Percentiles rank a stretch among this genome's conserved stretches.
phyloP scores from a whole-genome alignment of 2,113 vertebrate genomes.

The Sclerurus mexicanus region DNA sequence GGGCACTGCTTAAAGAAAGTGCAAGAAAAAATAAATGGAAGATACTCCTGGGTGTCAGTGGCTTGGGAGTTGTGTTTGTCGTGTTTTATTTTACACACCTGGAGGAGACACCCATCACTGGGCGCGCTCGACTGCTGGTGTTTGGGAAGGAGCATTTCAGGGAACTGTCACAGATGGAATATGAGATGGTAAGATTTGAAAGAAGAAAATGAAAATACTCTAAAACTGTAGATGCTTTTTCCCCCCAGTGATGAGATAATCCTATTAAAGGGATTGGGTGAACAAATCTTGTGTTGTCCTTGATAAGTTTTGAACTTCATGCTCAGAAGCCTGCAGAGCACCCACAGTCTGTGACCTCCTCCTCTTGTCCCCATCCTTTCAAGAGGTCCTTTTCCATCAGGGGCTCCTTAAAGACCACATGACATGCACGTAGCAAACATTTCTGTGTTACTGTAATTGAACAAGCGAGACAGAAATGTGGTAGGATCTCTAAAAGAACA shows the following conservation, averaged over 20 bases:
- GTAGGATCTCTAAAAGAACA: not conserved
- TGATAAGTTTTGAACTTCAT: not conserved
- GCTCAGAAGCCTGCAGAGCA: not conserved
- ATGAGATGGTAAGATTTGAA: conserved; percentile 78
- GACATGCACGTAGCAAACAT: not conserved
- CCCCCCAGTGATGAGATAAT: not conserved
- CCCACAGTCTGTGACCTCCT: not conserved
- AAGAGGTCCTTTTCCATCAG: not conserved
- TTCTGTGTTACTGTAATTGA: not conserved
- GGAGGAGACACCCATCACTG: conserved; percentile 90
- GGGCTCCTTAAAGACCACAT: not conserved
- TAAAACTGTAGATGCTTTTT: not conserved
- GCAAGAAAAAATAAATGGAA: conserved; percentile 83
- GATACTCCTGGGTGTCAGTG: conserved; percentile 69
- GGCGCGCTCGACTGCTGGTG: conserved; percentile 85
- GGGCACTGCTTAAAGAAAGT: conserved; percentile 81
- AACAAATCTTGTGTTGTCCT: not conserved
- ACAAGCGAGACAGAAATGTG: not conserved
- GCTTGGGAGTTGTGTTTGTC: conserved; percentile 74
- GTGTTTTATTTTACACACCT: conserved; percentile 89
- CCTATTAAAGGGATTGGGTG: not conserved
- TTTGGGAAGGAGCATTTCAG: conserved; percentile 86
- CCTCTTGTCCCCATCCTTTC: not conserved
- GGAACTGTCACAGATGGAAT: conserved; percentile 83
- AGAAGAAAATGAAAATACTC: not conserved